Conservation (phyloP, 2,888 invertebrate species). For the Epicampocera succincta region DNA sequence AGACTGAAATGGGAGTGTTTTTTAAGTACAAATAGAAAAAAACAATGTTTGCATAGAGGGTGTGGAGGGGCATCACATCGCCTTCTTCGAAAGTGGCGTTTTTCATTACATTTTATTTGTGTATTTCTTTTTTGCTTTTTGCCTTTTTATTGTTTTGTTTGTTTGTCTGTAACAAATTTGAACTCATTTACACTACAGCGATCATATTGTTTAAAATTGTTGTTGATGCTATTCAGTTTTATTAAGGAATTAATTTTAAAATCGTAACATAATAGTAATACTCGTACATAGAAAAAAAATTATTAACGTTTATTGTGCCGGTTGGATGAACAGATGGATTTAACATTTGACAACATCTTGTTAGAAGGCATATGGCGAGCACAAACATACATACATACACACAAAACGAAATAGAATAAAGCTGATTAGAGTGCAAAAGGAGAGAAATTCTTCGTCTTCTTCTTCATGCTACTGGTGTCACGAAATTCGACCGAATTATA, state of each 20-base stretch:
- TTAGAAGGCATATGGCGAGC: no score
- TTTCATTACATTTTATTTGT: slow-evolving; percentile 59
- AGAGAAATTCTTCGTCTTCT: no score
- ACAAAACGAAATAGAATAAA: no score
- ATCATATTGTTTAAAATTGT: slow-evolving; percentile 49
- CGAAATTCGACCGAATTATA: no score
- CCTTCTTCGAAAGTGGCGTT: slow-evolving; percentile 49
- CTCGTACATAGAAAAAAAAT: no score
- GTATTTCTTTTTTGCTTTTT: not conserved
- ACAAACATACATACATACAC: no score
- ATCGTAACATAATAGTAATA: not conserved
- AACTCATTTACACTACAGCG: slow-evolving; percentile 61
- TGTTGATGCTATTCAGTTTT: slow-evolving; percentile 28
- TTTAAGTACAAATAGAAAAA: slow-evolving; percentile 25
- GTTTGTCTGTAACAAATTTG: slow-evolving; percentile 62
- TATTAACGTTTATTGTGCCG: no score
- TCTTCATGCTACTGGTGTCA: no score
- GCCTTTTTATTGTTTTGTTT: slow-evolving; percentile 35
- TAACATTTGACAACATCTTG: no score
- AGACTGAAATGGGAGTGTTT: slow-evolving; percentile 51
- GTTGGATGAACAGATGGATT: no score
- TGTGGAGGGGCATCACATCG: not conserved
- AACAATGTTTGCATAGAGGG: not conserved
- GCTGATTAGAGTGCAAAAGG: no score
- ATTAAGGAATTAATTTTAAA: slow-evolving; percentile 19